These are phyloP conservation scores for Oxygymnocypris stewartii DNA, from an alignment of 2,113 vertebrate species.

Conservation along the genomic window DNA sequence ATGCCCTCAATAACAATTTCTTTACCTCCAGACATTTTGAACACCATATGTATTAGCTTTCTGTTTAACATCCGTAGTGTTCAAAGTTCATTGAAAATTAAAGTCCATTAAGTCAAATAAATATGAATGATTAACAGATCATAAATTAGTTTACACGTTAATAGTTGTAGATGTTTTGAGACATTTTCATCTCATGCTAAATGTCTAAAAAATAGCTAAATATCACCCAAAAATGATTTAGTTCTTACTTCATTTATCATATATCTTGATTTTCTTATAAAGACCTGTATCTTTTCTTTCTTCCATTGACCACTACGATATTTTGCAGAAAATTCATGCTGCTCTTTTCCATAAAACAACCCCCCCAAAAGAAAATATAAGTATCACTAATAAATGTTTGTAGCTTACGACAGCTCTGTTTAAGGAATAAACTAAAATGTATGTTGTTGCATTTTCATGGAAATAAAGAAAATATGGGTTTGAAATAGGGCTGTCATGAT, in stretches of 20 bases:
- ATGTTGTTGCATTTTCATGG: background rate
- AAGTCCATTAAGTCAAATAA: constrained; percentile 11
- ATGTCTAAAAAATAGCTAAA: background rate
- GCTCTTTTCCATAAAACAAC: background rate
- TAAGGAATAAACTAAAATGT: too few species aligned
- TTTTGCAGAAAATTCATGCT: background rate
- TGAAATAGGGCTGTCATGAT: background rate
- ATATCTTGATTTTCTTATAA: too few species aligned
- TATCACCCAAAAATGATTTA: background rate
- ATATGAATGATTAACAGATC: background rate
- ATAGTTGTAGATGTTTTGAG: background rate
- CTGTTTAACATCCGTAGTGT: background rate
- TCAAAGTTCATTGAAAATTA: background rate
- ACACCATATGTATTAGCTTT: background rate
- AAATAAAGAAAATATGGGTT: background rate
- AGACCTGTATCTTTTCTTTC: background rate
- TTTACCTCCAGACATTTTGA: background rate
- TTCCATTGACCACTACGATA: background rate
- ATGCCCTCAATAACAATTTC: background rate
- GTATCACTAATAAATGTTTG: too few species aligned
- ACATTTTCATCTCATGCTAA: background rate
- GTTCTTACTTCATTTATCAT: background rate
- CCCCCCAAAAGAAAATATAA: too few species aligned
- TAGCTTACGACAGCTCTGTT: too few species aligned
- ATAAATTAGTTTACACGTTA: background rate